Evolutionary conservation across 2,888 invertebrate genomes (phyloP), one percentile per base, ranked within the genome.

Genomic region (Ichneumoninae sp.): DNA sequence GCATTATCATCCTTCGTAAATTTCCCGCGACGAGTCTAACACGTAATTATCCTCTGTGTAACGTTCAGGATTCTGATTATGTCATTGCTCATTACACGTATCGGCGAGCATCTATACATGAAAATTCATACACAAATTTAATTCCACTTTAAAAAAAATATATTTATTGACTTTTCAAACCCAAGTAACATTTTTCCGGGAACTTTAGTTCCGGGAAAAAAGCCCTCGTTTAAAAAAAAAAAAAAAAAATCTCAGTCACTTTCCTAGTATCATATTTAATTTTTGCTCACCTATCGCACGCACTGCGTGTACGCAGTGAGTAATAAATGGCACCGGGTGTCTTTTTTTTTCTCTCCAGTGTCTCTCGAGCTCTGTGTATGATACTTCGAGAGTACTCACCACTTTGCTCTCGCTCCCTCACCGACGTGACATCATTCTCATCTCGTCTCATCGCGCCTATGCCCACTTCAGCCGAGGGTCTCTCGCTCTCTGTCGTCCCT

Each of bases 401-500:
- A 33, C 44, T 62, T 68, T 66, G 57, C 30, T 57, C 70, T 72
- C 77, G 75, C 75, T 79, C 69, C 66, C 19, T 60, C 52, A 30
- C 40, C 80, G 68, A 80, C 85, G 85, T 80, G 86, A 82, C 84
- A 77, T 80, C 79, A 82, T 84, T 82, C 77, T 77, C 84, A 83
- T 80, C 80, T 80, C 84, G 81, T 84, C 79, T 81, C 60, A 78
- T 80, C 82, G 75, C 70, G 70, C 68, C 70, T 71, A 36, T 76
- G 50, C 26, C 33, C 72, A 68, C 76, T 54, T 76, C 52, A 60
- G 60, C 50, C 33, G 54, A 66, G 54, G 60, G 36, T 54, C 40
- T 30, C 72, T 54, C n/a, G 65, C 33, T 40, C 3, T 22, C 66
- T 44, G 44, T 68, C 72, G 54, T 40, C 40, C 54, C 44, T 36